Evolutionary conservation across 2,888 invertebrate genomes (phyloP).

Genomic region (Himalopsyche kuldschensis): DNA sequence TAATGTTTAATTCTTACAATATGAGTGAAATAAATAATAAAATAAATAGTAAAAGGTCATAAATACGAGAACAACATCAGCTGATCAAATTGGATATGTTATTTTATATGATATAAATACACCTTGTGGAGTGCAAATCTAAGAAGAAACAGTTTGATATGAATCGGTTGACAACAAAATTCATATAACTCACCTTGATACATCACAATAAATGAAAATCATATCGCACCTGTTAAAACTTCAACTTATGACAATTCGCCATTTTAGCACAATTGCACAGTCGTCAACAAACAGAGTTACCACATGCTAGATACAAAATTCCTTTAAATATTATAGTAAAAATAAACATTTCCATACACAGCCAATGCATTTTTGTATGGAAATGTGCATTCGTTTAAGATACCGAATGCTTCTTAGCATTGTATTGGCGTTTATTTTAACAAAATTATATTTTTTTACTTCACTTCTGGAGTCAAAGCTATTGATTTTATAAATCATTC

Average conservation of each 20-base stretch:
- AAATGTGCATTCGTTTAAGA: too few relatives aligned
- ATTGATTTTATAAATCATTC: too few relatives aligned
- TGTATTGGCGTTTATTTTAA: too few relatives aligned
- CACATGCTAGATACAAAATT: background rate
- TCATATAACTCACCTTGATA: conserved; percentile 15
- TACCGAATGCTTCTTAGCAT: too few relatives aligned
- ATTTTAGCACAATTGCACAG: conserved; percentile 27
- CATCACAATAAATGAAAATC: conserved; percentile 26
- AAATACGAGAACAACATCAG: conserved; percentile 29
- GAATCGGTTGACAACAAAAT: background rate
- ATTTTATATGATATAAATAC: background rate
- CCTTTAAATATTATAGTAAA: background rate
- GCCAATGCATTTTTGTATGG: too few relatives aligned
- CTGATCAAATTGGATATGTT: conserved; percentile 23
- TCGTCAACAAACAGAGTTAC: conserved; percentile 19
- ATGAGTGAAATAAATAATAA: conserved; percentile 6
- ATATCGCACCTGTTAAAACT: conserved; percentile 36
- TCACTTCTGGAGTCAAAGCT: too few relatives aligned
- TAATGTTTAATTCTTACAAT: background rate
- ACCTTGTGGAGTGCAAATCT: background rate
- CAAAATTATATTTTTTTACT: too few relatives aligned
- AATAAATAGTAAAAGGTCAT: background rate
- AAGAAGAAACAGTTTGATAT: background rate
- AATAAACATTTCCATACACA: background rate
- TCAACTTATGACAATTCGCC: conserved; percentile 33